phyloP scores from a whole-genome alignment of 1,140 invertebrate species.

The Glossosoma conforme region DNA sequence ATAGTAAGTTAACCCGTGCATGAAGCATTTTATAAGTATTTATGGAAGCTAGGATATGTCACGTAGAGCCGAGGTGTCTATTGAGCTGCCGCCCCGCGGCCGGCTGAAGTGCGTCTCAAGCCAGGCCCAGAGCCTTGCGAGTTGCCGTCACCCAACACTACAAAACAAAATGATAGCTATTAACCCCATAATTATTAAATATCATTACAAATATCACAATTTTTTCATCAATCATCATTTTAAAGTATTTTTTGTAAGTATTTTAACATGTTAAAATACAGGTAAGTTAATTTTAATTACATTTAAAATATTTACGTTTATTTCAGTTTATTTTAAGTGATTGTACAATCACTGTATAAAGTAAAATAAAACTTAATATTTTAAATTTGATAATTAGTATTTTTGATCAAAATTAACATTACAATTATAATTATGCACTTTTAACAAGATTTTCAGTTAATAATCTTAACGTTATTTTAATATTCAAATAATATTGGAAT shows the following conservation, averaged over 20 bases:
- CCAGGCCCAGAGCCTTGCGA: slow-evolving; percentile 3
- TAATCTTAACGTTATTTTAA: too few relatives aligned
- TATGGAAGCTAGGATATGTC: too few relatives aligned
- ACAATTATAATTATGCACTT: not conserved
- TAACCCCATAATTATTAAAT: not conserved
- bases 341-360: too few relatives aligned
- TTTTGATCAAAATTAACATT: not conserved
- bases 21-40: too few relatives aligned
- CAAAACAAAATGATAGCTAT: slow-evolving; percentile 4
- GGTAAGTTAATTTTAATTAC: not conserved
- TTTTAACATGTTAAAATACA: not conserved
- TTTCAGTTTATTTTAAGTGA: too few relatives aligned
- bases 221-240: not conserved
- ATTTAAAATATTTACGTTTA: too few relatives aligned
- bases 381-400: not conserved
- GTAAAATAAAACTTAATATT: too few relatives aligned
- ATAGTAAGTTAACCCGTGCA: too few relatives aligned
- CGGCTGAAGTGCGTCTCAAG: slow-evolving; percentile 10
- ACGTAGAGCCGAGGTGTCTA: too few relatives aligned
- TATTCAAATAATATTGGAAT: too few relatives aligned
- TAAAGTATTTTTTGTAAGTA: not conserved
- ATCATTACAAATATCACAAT: not conserved
- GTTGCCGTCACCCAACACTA: slow-evolving; percentile 16
- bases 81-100: slow-evolving; percentile 1
- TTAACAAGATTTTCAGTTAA: not conserved